Evolutionary conservation across 2,888 invertebrate genomes (phyloP), one percentile per base, ranked within the genome.

Genomic region (Mimumesa dahlbomi): DNA sequence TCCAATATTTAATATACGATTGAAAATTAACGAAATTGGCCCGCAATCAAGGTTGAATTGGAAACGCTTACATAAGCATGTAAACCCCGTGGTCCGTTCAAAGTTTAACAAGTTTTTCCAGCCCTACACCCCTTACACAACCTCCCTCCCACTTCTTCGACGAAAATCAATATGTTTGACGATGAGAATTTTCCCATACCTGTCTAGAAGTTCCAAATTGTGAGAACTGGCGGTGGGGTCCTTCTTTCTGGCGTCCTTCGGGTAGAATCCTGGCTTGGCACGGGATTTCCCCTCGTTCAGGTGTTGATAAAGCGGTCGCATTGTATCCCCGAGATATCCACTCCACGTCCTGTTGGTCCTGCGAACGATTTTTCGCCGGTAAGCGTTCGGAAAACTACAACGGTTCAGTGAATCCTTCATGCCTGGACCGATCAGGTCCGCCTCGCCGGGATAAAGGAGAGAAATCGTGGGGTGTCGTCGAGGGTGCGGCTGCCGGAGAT

Each of bases 231-330:
- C 82, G 42, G 58, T 74, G 43, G 82, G 82, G 36, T 83, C 77
- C 62, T 83, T 83, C 54, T 79, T 82, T 48, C 78, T 76, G 29
- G 81, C 82, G 54, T 84, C 82, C 75, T 84, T 83, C 13, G 83
- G 83, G 69, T 83, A 83, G 61, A 83, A 81, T 48, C 82, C 83
- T 5, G 82, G 79, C 61, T 79, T 81, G 56, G 83, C 73, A 36
- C 65, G 75, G 63, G 73, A 63, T 73, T 72, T 79, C 21, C 56
- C 76, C 21, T 80, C 79, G 69, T 79, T 72, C 38, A 73, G 74
- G 49, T 73, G 75, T 63, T 81, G 82, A 78, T 82, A 82, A 54
- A 80, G 70, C 70, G 81, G 77, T 42, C 67, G 75, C 58, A 75
- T 73, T 61, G 73, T 73, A 67, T 76, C 75, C 61, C 57, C 64